Evolutionary conservation across 2,888 invertebrate genomes (phyloP).

Genomic region (Andrena marginata): DNA sequence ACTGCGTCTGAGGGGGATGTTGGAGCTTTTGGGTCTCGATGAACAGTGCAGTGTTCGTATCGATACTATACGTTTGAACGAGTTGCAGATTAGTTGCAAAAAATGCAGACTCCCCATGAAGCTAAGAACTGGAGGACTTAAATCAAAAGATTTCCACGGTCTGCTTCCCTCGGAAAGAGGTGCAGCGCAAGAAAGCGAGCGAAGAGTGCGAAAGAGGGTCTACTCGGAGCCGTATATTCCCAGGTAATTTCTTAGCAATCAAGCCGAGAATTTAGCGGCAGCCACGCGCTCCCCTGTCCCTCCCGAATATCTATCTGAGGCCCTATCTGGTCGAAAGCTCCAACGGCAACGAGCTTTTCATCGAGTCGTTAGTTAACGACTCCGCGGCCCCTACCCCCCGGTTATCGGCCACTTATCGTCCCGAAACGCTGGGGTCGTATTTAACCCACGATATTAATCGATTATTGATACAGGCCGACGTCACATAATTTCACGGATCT

Average conservation of each 20-base stretch:
- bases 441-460: conserved; percentile 66
- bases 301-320: conserved; percentile 71
- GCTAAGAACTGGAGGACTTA: neutral
- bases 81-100: no score
- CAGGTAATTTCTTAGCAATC: conserved; percentile 83
- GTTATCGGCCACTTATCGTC: conserved; percentile 69
- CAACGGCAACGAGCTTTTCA: conserved; percentile 83
- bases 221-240: conserved; percentile 58
- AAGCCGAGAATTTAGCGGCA: conserved; percentile 73
- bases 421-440: conserved; percentile 61
- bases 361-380: conserved; percentile 84
- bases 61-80: no score
- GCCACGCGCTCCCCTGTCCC: conserved; percentile 32
- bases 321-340: conserved; percentile 68
- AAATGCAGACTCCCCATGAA: no score
- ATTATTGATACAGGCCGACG: conserved; percentile 51
- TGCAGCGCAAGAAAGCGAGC: no score
- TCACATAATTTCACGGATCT: conserved; percentile 59
- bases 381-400: conserved; percentile 35
- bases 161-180: neutral
- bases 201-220: conserved; percentile 1
- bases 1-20: neutral
- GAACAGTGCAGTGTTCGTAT: no score
- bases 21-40: no score
- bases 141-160: conserved; percentile 19